Percentiles rank a stretch among this genome's conserved stretches.
Conservation (phyloP, 2,113 vertebrate genomes). For the Pygoscelis adeliae region DNA sequence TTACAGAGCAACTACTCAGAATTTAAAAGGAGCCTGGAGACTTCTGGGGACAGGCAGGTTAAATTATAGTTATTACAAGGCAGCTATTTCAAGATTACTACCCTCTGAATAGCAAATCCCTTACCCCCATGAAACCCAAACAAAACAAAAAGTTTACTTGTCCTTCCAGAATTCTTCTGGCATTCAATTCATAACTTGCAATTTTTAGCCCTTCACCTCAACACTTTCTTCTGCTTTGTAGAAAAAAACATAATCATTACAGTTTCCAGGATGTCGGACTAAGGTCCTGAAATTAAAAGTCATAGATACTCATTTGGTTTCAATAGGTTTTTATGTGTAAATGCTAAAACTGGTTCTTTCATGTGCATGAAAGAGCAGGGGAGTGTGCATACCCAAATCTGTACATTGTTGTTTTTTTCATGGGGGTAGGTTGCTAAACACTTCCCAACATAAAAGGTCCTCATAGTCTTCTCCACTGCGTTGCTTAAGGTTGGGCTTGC, state of each 20-base stretch:
- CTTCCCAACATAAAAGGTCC: not conserved
- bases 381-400: not conserved
- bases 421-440: not conserved
- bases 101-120: not conserved
- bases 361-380: not conserved
- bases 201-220: not conserved
- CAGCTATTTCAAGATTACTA: conserved; percentile 50
- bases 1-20: not conserved
- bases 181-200: not conserved
- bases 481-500: not conserved
- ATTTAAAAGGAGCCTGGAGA: conserved; percentile 39
- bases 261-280: not conserved
- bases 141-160: conserved; percentile 6
- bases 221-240: not conserved
- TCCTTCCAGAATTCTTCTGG: not conserved
- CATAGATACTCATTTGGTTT: not conserved
- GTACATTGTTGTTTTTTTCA: not conserved
- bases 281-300: not conserved
- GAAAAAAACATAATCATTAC: not conserved
- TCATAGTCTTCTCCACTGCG: not conserved
- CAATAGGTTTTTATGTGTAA: not conserved
- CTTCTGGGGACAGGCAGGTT: conserved; percentile 17
- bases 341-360: not conserved
- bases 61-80: conserved; percentile 64
- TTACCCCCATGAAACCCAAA: not conserved